These are phyloP conservation scores for Leucozona laternaria DNA, from an alignment of 2,888 invertebrate genomes.

Conservation along the genomic window DNA sequence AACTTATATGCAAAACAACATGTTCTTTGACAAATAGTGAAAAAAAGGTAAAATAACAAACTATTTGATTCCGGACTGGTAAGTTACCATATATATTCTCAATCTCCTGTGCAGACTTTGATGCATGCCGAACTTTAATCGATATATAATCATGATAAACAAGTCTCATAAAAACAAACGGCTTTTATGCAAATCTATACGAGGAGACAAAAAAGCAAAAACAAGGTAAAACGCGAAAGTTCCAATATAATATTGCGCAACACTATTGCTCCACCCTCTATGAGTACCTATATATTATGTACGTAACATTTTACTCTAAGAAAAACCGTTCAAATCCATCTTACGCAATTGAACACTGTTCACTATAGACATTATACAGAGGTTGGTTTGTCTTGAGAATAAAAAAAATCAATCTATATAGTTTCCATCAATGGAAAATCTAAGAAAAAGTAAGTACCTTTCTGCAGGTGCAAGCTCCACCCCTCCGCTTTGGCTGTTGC, in stretches of 20 bases:
- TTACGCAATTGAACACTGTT: constrained; percentile 46
- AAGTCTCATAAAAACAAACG: constrained; percentile 57
- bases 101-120: constrained; percentile 17
- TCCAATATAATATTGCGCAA: constrained; percentile 55
- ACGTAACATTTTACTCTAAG: background rate
- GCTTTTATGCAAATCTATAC: constrained; percentile 54
- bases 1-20: constrained; percentile 16
- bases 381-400: constrained; percentile 4
- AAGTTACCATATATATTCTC: constrained; percentile 35
- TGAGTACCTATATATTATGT: background rate
- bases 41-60: too few species aligned
- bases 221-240: constrained; percentile 30
- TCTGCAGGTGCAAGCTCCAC: constrained; percentile 63
- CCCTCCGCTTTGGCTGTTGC: constrained; percentile 11
- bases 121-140: constrained; percentile 27
- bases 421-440: constrained; percentile 53
- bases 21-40: background rate
- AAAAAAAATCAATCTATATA: constrained; percentile 18
- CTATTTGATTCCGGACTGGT: constrained; percentile 31
- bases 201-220: constrained; percentile 5
- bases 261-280: constrained; percentile 43
- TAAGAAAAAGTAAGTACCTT: background rate
- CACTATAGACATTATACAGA: constrained; percentile 17
- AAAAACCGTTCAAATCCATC: constrained; percentile 42
- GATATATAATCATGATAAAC: constrained; percentile 39